A percentile compares a stretch with the other conserved stretches of the same genome.
phyloP scores from a whole-genome alignment of 1,140 invertebrate species.

The Bombus consobrinus region DNA sequence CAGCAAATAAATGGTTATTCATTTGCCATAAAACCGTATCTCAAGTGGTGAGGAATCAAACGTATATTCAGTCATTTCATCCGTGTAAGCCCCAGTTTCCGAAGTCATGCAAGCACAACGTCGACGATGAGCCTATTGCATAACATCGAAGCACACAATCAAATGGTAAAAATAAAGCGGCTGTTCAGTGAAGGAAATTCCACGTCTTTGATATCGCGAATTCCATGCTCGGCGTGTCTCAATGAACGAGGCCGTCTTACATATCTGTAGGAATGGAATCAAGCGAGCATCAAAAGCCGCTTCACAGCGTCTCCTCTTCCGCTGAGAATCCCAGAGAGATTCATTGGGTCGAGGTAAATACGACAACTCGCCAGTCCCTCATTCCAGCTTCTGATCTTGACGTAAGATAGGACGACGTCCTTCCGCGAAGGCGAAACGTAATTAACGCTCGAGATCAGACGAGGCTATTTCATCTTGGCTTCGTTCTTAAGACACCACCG shows the following conservation, averaged over 20 bases:
- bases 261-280: constrained; percentile 26
- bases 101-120: too few species aligned
- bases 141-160: background rate
- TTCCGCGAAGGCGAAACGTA: constrained; percentile 28
- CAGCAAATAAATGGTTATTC: too few species aligned
- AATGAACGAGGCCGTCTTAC: constrained; percentile 10
- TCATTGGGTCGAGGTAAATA: constrained; percentile 53
- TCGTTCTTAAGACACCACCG: background rate
- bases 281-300: constrained; percentile 30
- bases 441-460: constrained; percentile 57
- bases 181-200: background rate
- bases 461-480: background rate
- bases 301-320: constrained; percentile 16
- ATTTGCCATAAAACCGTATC: too few species aligned
- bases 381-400: background rate
- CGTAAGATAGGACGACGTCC: constrained; percentile 9
- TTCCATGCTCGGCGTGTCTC: constrained; percentile 9
- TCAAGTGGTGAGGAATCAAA: too few species aligned
- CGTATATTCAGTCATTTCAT: too few species aligned
- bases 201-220: constrained; percentile 31
- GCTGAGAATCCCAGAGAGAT: constrained; percentile 24
- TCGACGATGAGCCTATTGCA: too few species aligned
- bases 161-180: constrained; percentile 27
- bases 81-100: background rate
- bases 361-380: background rate